Evolutionary conservation across 2,888 invertebrate genomes (phyloP), one percentile per base, ranked within the genome.

Genomic region (Melieria picta): DNA sequence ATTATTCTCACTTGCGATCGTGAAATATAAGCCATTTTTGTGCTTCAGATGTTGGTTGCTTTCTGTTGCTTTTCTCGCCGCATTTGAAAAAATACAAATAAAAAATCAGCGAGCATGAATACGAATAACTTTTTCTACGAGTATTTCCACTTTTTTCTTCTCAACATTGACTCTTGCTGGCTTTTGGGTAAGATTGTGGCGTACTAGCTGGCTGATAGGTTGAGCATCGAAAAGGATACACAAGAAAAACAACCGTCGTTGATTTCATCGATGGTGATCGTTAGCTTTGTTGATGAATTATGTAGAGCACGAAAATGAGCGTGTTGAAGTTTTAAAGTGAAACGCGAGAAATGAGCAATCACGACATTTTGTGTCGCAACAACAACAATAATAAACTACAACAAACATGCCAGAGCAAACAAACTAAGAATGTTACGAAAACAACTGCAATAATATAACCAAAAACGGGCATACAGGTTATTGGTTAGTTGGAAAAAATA

Each of bases 281-380:
- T 75, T 75, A 57, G 63, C 62, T 67, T 65, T 65, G 56, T 77
- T 83, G 83, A 83, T 84, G 84, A 84, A 84, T 84, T 84, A 84
- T 84, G 84, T 84, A 84, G 83, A 84, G 84, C 84, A 84, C 84
- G 84, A 83, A 83, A 81, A 81, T 74, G 77, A 78, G 78, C 78
- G 78, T 79, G 78, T 78, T 78, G 78, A 77, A 65, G 71, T 46
- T 52, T 47, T 43, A 45, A 30, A 30, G 16, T 13, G 50, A 52
- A 58, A 46, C 4, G 48, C 66, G 42, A 43, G 10, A 66, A 74
- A 50, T 62, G 69, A 65, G 65, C 57, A 68, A 71, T 72, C 72
- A 69, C 72, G 72, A 72, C 48, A 63, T 72, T 69, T 72, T 57
- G 63, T 16, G 69, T 5, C 48, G 50, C 58, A 58, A 43, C 60